phyloP scores from a whole-genome alignment of 2,888 invertebrate species.

The Sinotaia quadrata region DNA sequence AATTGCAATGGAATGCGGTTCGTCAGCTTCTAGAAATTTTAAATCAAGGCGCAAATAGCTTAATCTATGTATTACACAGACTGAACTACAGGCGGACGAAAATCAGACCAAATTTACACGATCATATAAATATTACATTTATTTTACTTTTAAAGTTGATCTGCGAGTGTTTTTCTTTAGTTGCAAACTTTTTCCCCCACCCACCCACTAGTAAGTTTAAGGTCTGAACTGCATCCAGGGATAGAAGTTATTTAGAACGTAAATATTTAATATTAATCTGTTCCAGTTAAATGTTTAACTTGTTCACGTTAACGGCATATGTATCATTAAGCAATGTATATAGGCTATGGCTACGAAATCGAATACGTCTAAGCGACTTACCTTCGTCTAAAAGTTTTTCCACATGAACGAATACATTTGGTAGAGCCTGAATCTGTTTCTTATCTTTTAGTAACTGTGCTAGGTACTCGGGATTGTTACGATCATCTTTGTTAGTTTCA shows the following conservation, averaged over 20 bases:
- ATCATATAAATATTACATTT: neutral
- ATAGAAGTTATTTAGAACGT: neutral
- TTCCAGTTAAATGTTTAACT: too few species aligned
- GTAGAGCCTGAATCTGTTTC: conserved; percentile 99
- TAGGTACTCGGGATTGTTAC: conserved; percentile 88
- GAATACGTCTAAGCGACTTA: too few species aligned
- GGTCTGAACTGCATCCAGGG: neutral
- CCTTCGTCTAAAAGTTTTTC: conserved; percentile 99
- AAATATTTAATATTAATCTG: neutral
- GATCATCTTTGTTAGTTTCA: conserved; percentile 69
- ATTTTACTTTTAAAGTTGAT: neutral
- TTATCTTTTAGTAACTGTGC: conserved; percentile 99
- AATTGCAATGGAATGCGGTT: conserved; percentile 12
- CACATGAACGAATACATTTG: conserved; percentile 99
- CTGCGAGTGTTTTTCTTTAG: neutral
- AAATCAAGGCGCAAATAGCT: neutral
- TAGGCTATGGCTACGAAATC: too few species aligned
- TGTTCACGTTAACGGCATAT: too few species aligned
- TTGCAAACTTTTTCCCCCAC: neutral
- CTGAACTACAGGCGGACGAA: too few species aligned
- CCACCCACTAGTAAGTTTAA: neutral
- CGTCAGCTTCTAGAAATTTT: neutral
- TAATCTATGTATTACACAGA: neutral
- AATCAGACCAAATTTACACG: too few species aligned
- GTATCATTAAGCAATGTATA: too few species aligned